phyloP scores from a whole-genome alignment of 2,888 invertebrate genomes.

The Ommatoiulus sabulosus region DNA sequence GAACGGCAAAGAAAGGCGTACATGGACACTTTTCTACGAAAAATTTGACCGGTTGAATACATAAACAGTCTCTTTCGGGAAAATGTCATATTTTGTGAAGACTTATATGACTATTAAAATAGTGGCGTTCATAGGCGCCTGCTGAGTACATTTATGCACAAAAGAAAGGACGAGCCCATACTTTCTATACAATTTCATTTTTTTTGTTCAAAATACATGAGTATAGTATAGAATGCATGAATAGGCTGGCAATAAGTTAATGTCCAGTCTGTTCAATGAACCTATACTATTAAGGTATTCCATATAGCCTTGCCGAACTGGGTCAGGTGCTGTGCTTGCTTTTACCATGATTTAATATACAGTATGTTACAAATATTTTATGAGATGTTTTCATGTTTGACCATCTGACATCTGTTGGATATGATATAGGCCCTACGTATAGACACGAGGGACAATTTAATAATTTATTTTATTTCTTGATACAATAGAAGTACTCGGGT shows the following conservation, averaged over 20 bases:
- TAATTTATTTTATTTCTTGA: too few relatives aligned
- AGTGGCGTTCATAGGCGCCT: background rate
- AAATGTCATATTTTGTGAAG: constrained; percentile 16
- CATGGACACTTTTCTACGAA: background rate
- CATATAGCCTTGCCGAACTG: background rate
- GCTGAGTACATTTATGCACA: background rate
- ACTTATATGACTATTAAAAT: constrained; percentile 10
- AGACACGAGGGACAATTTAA: too few relatives aligned
- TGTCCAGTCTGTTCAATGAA: background rate
- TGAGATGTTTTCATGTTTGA: background rate
- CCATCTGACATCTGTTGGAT: too few relatives aligned
- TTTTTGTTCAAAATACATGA: background rate
- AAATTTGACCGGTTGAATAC: background rate
- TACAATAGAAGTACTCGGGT: too few relatives aligned
- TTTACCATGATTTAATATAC: background rate
- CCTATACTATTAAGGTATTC: background rate
- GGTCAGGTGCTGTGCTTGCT: background rate
- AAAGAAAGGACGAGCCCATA: background rate
- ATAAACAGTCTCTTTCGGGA: background rate
- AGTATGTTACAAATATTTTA: background rate
- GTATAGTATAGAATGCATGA: background rate
- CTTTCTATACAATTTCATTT: constrained; percentile 35
- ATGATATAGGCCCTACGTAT: too few relatives aligned
- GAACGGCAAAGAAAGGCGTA: background rate
- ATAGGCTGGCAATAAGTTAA: background rate